phyloP scores from a whole-genome alignment of 2,888 invertebrate genomes.

The Tetragonisca angustula region DNA sequence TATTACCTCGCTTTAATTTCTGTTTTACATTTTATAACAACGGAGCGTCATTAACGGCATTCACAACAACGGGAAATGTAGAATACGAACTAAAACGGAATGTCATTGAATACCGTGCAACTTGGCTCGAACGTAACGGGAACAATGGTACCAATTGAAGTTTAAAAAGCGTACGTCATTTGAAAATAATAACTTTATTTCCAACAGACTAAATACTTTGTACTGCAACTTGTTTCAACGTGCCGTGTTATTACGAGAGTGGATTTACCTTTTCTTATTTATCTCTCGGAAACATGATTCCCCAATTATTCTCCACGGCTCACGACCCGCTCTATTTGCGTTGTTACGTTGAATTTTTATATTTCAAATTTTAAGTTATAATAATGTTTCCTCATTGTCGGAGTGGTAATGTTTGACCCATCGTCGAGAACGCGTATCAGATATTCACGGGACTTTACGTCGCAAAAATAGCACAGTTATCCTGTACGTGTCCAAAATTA shows the following conservation, averaged over 20 bases:
- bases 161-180: not conserved
- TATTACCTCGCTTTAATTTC: not conserved
- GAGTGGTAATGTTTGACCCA: not conserved
- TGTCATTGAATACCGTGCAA: not conserved
- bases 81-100: not conserved
- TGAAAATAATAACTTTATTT: not conserved
- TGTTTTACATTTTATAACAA: not conserved
- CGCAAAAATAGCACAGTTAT: slow-evolving; percentile 12
- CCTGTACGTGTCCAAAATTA: slow-evolving; percentile 15
- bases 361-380: not conserved
- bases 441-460: not conserved
- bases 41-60: too few species aligned
- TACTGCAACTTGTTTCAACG: not conserved
- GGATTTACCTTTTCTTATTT: not conserved
- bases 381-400: not conserved
- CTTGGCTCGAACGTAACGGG: not conserved
- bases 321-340: too few species aligned
- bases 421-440: not conserved
- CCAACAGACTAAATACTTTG: not conserved
- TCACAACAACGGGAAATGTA: not conserved
- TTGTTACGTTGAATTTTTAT: not conserved
- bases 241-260: not conserved
- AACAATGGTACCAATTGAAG: not conserved
- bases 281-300: too few species aligned
- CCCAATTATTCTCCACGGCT: too few species aligned